These are phyloP conservation scores for Scleropages formosus DNA, from an alignment of 2,797 vertebrate species.

Conservation along the genomic window DNA sequence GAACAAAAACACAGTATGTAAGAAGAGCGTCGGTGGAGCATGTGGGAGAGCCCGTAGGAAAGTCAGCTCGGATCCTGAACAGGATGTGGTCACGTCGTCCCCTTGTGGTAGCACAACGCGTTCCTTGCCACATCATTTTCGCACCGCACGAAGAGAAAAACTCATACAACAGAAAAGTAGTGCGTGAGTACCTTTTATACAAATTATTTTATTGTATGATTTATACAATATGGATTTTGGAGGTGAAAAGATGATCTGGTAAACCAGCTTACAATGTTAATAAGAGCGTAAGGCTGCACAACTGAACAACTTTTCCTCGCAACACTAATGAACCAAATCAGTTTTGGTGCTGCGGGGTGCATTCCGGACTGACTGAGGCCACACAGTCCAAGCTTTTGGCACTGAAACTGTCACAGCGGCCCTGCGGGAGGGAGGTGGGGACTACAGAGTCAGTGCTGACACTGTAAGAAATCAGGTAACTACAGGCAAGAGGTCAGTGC, in stretches of 20 bases:
- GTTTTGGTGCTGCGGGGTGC: background rate
- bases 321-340: constrained; percentile 9
- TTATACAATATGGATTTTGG: constrained; percentile 55
- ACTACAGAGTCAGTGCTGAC: background rate
- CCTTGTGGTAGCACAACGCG: constrained; percentile 9
- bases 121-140: background rate
- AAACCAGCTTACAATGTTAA: constrained; percentile 42
- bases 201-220: constrained; percentile 68
- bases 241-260: constrained; percentile 45
- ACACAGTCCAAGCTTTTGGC: background rate
- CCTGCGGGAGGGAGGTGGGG: background rate
- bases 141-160: background rate
- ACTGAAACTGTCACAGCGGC: background rate
- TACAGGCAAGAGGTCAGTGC: background rate
- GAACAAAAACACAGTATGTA: too few relatives aligned
- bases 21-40: too few relatives aligned
- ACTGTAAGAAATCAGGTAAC: background rate
- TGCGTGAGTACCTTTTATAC: constrained; percentile 47
- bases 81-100: background rate
- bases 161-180: background rate
- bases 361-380: background rate
- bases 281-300: constrained; percentile 30
- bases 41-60: too few relatives aligned
- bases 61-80: background rate
- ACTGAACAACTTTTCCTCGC: constrained; percentile 23